Conservation (phyloP, 1,140 invertebrate species). For the Papilio polyxenes region DNA sequence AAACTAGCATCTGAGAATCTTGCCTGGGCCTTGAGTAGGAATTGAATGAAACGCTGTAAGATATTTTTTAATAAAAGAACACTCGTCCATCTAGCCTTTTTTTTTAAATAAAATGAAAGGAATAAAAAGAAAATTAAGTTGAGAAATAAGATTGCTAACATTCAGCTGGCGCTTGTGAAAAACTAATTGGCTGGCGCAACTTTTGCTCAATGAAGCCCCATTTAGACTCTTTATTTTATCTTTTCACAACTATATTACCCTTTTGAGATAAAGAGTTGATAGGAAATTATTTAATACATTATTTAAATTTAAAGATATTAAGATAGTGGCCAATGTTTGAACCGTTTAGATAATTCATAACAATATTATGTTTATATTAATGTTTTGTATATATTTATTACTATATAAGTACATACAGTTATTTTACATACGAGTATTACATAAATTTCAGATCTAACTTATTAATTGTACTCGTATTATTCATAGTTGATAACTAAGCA, state of each 20-base stretch:
- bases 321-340: background rate
- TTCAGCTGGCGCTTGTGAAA: slow-evolving; percentile 26
- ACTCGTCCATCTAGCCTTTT: background rate
- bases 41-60: background rate
- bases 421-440: no score
- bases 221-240: slow-evolving; percentile 1
- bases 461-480: no score
- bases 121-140: slow-evolving; percentile 23
- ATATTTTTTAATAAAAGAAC: background rate
- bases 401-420: no score
- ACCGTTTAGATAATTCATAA: no score
- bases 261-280: background rate
- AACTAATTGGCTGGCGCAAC: slow-evolving; percentile 25
- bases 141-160: slow-evolving; percentile 15
- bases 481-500: no score
- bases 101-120: slow-evolving; percentile 15
- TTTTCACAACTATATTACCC: background rate
- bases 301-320: background rate
- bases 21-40: background rate
- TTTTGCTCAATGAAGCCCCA: background rate
- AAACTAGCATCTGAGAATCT: background rate
- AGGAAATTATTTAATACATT: background rate
- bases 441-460: no score
- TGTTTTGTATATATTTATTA: no score
- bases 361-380: no score